Evolutionary conservation across 2,888 invertebrate genomes (phyloP), one percentile per base, ranked within the genome.

Genomic region (Unio delphinus): DNA sequence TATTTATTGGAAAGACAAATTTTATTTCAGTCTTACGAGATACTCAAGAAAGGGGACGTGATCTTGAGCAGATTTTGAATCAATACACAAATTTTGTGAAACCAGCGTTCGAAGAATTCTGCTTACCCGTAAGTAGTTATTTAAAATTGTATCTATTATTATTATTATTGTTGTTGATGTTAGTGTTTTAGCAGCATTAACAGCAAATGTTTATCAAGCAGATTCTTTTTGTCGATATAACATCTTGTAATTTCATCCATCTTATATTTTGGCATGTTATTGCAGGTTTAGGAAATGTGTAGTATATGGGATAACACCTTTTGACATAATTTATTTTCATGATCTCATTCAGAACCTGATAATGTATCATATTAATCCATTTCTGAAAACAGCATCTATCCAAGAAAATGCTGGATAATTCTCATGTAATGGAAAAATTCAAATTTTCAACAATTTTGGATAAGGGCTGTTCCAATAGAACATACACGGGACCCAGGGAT

Each of bases 91-190:
- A 95, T 86, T 97, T 95, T 89, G 99, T 99, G 3, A 99, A 99
- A 90, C 99, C 99, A n/a, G 99, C 99, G 4, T 99, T 99, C 90
- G 99, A 99, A 90, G 98, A 98, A 91, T 99, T 99, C 91, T 99
- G 98, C 89, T 93, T 97, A 82, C 99, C 99, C 76, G 96, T 96
- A 91, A 93, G 93, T 92, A 55, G 4, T 54, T 20, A 55, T 57
- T 26, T 45, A 4, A 18, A 54, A 65, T 64, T 20, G 63, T 20
- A 34, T 17, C 5, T 23, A 23, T 23, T 11, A 59, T 17, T 11
- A 59, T 23, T 59, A 59, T 45, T 45, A 45, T 45, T 45, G 15
- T 45, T 45, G 45, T 45, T 45, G 15, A 3, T 45, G 18, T 23
- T 26, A 18, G 26, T 45, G 57, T 56, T 55, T 67, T 64, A 23